A percentile compares a stretch with the other conserved stretches of the same genome.
Conservation (phyloP, 2,113 vertebrate species). For the Heteronetta atricapilla region DNA sequence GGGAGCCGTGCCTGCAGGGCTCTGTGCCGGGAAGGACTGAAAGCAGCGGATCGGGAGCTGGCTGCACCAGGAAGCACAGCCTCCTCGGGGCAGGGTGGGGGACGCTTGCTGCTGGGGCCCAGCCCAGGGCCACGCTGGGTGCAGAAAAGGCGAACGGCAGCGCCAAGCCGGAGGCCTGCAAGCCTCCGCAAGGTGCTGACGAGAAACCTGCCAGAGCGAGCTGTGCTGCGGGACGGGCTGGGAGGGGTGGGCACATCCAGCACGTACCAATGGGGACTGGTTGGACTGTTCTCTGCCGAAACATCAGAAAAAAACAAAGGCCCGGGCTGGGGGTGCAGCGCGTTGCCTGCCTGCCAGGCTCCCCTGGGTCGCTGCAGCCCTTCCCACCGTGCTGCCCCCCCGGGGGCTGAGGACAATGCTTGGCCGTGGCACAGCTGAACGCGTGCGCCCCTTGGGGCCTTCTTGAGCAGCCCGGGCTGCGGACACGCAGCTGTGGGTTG, state of each 20-base stretch:
- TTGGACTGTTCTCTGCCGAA: neutral
- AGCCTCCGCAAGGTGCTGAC: neutral
- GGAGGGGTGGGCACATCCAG: neutral
- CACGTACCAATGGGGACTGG: rapidly evolving
- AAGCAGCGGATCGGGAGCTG: neutral
- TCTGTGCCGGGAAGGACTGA: neutral
- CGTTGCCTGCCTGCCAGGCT: neutral
- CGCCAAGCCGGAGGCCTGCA: neutral
- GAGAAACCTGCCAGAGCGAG: neutral
- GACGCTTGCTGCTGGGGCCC: neutral
- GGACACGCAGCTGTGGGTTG: rapidly evolving
- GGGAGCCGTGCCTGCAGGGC: rapidly evolving
- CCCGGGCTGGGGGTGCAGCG: rapidly evolving
- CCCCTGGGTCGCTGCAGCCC: rapidly evolving
- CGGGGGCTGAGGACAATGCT: neutral
- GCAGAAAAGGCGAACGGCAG: conserved; percentile 54
- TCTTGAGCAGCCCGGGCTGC: neutral
- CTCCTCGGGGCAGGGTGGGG: rapidly evolving
- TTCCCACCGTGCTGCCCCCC: rapidly evolving
- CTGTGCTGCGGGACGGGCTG: neutral
- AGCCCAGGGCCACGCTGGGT: neutral
- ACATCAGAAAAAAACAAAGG: neutral
- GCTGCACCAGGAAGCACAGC: neutral
- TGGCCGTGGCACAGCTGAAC: neutral
- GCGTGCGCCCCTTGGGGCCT: rapidly evolving